Conservation (phyloP, 2,888 invertebrate species). For the Limnephilus auricula region DNA sequence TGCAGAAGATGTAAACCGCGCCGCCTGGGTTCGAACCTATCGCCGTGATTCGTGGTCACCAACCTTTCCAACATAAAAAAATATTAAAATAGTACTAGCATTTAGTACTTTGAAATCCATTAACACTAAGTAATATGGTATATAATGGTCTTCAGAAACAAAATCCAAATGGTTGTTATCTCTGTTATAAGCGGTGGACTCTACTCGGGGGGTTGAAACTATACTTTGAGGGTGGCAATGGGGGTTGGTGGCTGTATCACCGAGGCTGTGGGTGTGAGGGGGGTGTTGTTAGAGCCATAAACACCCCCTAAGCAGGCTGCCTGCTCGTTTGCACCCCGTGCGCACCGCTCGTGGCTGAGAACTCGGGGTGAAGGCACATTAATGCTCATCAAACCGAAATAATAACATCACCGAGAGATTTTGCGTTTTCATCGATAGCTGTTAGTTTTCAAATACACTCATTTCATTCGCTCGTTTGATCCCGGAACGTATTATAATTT, state of each 20-base stretch:
- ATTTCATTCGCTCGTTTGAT: not conserved
- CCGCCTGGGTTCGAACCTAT: not conserved
- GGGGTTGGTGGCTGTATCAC: no score
- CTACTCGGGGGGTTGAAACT: not conserved
- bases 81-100: no score
- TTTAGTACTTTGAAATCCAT: no score
- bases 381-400: slow-evolving; percentile 34
- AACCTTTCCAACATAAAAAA: not conserved
- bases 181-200: slow-evolving; percentile 8
- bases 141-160: not conserved
- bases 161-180: slow-evolving; percentile 19
- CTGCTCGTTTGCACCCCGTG: slow-evolving; percentile 36
- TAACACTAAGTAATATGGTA: not conserved
- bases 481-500: not conserved
- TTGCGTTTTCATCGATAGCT: slow-evolving; percentile 20
- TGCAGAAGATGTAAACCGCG: no score
- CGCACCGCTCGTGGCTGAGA: not conserved
- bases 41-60: not conserved
- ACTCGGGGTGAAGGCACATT: slow-evolving; percentile 6
- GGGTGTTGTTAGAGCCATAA: not conserved
- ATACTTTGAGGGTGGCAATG: no score
- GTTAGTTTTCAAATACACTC: not conserved
- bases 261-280: not conserved
- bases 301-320: slow-evolving; percentile 25
- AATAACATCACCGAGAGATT: slow-evolving; percentile 22